Base-by-base conservation (phyloP, 2,113 vertebrate species). In the Tetraodon nigroviridis region DNA sequence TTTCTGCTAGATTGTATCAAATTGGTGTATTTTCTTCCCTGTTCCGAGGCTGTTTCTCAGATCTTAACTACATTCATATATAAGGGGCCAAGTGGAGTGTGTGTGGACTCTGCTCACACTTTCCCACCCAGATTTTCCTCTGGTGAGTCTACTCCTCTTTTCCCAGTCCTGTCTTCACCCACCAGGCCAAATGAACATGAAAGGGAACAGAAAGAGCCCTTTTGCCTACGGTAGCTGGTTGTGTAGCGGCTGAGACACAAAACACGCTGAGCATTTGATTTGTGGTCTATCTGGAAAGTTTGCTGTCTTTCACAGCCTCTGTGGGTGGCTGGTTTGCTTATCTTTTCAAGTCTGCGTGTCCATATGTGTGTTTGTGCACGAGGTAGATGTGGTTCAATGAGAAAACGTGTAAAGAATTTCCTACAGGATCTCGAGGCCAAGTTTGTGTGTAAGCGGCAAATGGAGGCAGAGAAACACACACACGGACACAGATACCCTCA, bases 351-450 rank as follows among this genome's bases (percentile, higher is more conserved):
- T 57, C 56, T 67, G 50, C 52, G 55, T 16, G 55, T 50, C 46
- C 53, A 3, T 52, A 7, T n/a, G 27, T 54, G 46, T 55, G 54
- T 60, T 42, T 53, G 15, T 45, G 49, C 24, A 32, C 17, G 27
- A 58, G 61, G 55, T 57, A 51, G 63, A 40, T 50, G 73, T 66
- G 67, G 69, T 82, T 80, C 73, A 65, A 52, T 80, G 74, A 75
- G 76, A 84, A 84, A 84, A 79, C 64, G 83, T 58, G 60, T 57
- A 61, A 82, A 75, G 76, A 76, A 84, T 84, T 80, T 87, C 75
- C 76, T 73, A 51, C 64, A 69, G 61, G 80, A 76, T 86, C 65
- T 73, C 17, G 65, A 66, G 60, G 58, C 71, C 37, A 42, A 71
- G 62, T 61, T 60, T 74, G 56, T 67, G 61, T 63, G 51, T 76